Base-by-base conservation (phyloP, 2,888 invertebrate genomes). In the Gymnocheta viridis region DNA sequence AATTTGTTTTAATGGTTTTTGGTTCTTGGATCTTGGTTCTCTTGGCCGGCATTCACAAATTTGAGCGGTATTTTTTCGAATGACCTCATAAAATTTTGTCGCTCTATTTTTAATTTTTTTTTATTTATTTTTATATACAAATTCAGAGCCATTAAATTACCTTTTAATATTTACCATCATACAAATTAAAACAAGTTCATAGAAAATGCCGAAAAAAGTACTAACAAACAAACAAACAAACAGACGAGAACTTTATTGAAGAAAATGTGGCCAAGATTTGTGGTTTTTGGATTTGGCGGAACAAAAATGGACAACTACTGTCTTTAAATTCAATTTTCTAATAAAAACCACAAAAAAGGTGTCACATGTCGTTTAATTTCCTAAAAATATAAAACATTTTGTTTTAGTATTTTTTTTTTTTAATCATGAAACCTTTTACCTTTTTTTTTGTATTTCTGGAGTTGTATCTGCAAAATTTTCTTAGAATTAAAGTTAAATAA, bases 321-420 rank as follows among this genome's bases (percentile, higher is more conserved):
- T 7, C 35, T 32, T 41, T 22, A n/a, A 64, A 62, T 22, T 7
- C 14, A 66, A 77, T 72, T 77, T 72, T 56, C 49, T 64, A 79
- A 35, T 56, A 82, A 60, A 29, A 60, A 35, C 29, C 66, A 60
- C 27, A 58, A 77, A 67, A n/a, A 73, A 81, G 84, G 81, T 81
- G 84, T 84, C 84, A 73, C 84, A 81, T 81, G 84, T 81, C 77
- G 56, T 74, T 81, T 77, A 81, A 81, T 84, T 84, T 84, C 84
- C 81, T 56, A 81, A 81, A 81, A 84, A 67, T 67, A 73, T 62
- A 72, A 77, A 80, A 70, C 24, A 44, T 62, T 62, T 73, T 38
- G n/a, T 69, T 66, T 56, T 72, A 14, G 38, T 64, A 22, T 32
- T 62, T 14, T 24, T 29, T 17, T 32, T 10, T 7, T 17, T 29